A percentile compares a stretch with the other conserved stretches of the same genome.
phyloP scores from a whole-genome alignment of 2,888 invertebrate species.

The Tethea ocularis region DNA sequence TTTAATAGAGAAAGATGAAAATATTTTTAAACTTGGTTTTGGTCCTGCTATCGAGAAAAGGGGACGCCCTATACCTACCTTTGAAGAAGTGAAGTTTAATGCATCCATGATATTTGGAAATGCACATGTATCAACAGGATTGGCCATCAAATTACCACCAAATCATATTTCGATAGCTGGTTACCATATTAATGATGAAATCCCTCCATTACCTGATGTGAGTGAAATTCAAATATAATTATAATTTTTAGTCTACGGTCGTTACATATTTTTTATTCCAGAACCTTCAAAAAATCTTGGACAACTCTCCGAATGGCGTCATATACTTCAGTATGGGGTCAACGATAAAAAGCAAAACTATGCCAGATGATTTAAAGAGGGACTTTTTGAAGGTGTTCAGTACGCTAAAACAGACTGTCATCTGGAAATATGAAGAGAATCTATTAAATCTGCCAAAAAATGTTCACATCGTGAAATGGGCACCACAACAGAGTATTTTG shows the following conservation, averaged over 20 bases:
- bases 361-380: conserved; percentile 48
- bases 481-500: conserved; percentile 57
- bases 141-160: conserved; percentile 31
- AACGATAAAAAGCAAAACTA: conserved; percentile 55
- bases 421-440: conserved; percentile 62
- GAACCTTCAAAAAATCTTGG: conserved; percentile 61
- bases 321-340: conserved; percentile 77
- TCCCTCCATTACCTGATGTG: conserved; percentile 42
- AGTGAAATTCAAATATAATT: neutral
- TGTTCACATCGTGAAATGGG: conserved; percentile 53
- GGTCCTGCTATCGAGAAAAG: conserved; percentile 18
- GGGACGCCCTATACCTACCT: conserved; percentile 27
- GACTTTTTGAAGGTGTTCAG: conserved; percentile 58
- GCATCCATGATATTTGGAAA: conserved; percentile 43
- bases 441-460: conserved; percentile 45
- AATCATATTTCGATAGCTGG: conserved; percentile 39
- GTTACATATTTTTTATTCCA: conserved; percentile 22
- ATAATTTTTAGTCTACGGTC: too few relatives aligned
- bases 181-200: conserved; percentile 38
- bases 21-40: neutral
- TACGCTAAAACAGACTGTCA: conserved; percentile 63
- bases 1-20: neutral
- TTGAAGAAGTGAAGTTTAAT: conserved; percentile 32
- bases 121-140: conserved; percentile 35
- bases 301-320: conserved; percentile 61